These are phyloP conservation scores for Eleginops maclovinus DNA, from an alignment of 2,113 vertebrate species.

Conservation along the genomic window DNA sequence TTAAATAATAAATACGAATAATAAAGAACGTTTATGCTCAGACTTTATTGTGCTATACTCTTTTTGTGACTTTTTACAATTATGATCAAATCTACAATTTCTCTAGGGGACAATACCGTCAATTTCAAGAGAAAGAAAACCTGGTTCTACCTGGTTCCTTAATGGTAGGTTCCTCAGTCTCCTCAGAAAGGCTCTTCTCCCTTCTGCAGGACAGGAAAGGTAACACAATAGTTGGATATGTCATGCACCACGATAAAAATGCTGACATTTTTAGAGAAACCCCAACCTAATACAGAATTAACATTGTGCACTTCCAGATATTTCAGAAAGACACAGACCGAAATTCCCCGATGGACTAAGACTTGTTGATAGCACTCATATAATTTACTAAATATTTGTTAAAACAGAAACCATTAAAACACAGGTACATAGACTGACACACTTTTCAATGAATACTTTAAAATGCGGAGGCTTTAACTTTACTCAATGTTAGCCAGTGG, in stretches of 20 bases:
- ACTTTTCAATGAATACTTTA: not conserved
- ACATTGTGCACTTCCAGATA: not conserved
- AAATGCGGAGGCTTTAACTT: not conserved
- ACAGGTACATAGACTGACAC: not conserved
- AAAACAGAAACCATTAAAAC: not conserved
- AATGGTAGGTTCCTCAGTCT: not conserved
- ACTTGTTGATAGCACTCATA: too few species aligned
- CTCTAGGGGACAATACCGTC: not conserved
- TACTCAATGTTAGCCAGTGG: not conserved
- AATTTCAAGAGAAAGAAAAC: not conserved
- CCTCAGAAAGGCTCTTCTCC: constrained; percentile 35
- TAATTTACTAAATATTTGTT: not conserved
- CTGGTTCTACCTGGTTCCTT: constrained; percentile 44
- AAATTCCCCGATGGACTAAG: not conserved
- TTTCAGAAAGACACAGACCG: not conserved
- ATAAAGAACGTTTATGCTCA: not conserved
- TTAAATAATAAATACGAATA: not conserved
- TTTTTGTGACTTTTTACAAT: not conserved
- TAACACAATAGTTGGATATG: not conserved
- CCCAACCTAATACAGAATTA: not conserved
- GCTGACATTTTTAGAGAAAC: not conserved
- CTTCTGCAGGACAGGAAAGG: constrained; percentile 56
- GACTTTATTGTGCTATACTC: not conserved
- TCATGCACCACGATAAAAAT: not conserved
- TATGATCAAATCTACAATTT: not conserved